Base-by-base conservation (phyloP, 2,888 invertebrate genomes). In the Phania funesta region DNA sequence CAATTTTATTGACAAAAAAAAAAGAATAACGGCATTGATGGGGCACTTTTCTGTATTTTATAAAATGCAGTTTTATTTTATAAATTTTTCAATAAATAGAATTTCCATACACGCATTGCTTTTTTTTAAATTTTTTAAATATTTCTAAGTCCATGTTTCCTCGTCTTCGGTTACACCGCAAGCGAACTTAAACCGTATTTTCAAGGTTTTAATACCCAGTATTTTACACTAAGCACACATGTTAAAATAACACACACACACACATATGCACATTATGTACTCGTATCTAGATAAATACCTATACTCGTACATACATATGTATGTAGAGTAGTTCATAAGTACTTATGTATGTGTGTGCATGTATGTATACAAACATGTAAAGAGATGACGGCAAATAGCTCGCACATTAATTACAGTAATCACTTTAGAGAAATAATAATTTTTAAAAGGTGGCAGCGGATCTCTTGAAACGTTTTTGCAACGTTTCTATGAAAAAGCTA, bases 81-180 rank as follows among this genome's bases (percentile, higher is more conserved):
- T 70, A 24, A 70, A 26, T 58, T 71, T 71, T 48, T 26, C 50
- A 60, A 71, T 60, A 58, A 71, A 71, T 38, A 32, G 26, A 56
- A 54, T 38, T 58, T 2, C 1, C 16, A 48, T 16, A 18, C 50
- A 18, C 35, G 24, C 35, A 58, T 35, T 5, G 0, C 26, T 52
- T 52, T 52, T 24, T 5, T 22, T 35, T 32, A 3, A 32, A 16
- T 44, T 58, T 41, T 41, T 44, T 22, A 18, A 3, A 35, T 38
- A 48, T 68, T 71, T 71, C 70, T 73, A 67, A 67, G 56, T 35
- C 50, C 70, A 58, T 78, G 68, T 65, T 78, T 77, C 54, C 68
- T 74, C 78, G 70, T 78, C 68, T 82, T 78, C 52, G 22, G 82
- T 82, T 82, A 82, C 82, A 82, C 82, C 82, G 60, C 82, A 82